These are phyloP conservation scores for Mohoua ochrocephala DNA, from an alignment of 2,113 vertebrate species.

Conservation along the genomic window DNA sequence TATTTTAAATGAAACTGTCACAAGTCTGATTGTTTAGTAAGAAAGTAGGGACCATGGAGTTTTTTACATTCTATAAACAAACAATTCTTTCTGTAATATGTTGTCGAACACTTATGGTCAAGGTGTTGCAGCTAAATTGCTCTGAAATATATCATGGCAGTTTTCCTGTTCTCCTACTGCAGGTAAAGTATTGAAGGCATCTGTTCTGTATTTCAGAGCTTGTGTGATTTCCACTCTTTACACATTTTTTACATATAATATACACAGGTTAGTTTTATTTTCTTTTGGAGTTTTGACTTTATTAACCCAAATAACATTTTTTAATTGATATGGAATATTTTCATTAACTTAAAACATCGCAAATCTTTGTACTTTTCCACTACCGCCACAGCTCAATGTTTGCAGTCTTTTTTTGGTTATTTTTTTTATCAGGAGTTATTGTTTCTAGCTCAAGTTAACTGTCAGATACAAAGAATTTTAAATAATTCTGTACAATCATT, in stretches of 20 bases:
- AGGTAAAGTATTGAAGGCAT: background rate
- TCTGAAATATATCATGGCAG: background rate
- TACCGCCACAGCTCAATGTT: rapidly evolving
- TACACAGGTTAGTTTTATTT: background rate
- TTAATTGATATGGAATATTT: background rate
- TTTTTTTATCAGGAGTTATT: background rate
- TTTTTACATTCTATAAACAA: background rate
- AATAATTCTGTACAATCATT: background rate
- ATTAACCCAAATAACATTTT: background rate
- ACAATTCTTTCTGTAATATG: background rate
- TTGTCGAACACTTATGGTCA: background rate
- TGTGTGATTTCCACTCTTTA: background rate
- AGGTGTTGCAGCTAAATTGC: background rate
- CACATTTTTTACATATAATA: background rate
- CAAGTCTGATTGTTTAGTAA: background rate
- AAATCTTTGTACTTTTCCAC: background rate
- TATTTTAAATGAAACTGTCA: background rate
- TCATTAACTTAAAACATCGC: background rate
- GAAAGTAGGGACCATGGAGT: background rate
- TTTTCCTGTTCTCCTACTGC: background rate
- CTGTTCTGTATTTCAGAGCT: background rate
- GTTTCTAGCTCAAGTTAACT: background rate
- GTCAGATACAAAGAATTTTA: background rate
- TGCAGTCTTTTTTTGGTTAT: background rate
- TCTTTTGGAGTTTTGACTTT: background rate